Evolutionary conservation across 2,888 invertebrate genomes (phyloP), one percentile per base, ranked within the genome.

Genomic region (Cremastinae sp.): DNA sequence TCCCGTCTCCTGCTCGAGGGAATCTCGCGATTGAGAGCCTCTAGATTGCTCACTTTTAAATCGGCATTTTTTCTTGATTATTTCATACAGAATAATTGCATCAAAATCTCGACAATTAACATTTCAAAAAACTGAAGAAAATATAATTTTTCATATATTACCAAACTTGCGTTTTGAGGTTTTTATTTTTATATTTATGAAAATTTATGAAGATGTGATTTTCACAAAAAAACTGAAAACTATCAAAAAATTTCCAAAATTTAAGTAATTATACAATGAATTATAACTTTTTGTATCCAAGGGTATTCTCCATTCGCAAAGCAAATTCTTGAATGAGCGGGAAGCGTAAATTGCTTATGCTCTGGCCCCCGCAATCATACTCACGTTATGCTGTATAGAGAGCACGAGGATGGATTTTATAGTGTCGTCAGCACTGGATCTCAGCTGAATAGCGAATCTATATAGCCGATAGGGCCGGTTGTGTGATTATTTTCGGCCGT

Each of bases 401-500:
- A 61, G 77, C 74, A 71, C 71, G 68, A 75, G 45, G 20, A 73
- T 64, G 12, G 41, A 22, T 66, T 51, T 20, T 55, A 8, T 69
- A 35, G 49, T 49, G 49, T 72, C 53, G 14, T 62, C 68, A 43
- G 65, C 74, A 75, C 68, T 73, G 62, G 70, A 75, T 73, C 53
- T 68, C 75, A 70, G 66, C 70, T 66, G 70, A 56, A 66, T 75
- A 75, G 71, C 37, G 70, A 55, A 35, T 58, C 73, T 82, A n/a
- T n/a, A n/a, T n/a, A 83, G 84, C 82, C 81, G 81, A 80, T 84
- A 84, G 83, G 83, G 81, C 84, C 79, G 82, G 78, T 82, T 81
- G 84, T 87, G 85, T 88, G 86, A 89, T 89, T 87, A 89, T 89
- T 85, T 82, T 85, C 85, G 84, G 85, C 85, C 86, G 86, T 90